Base-by-base conservation (phyloP, 2,797 vertebrate species). In the Meda fulgida region DNA sequence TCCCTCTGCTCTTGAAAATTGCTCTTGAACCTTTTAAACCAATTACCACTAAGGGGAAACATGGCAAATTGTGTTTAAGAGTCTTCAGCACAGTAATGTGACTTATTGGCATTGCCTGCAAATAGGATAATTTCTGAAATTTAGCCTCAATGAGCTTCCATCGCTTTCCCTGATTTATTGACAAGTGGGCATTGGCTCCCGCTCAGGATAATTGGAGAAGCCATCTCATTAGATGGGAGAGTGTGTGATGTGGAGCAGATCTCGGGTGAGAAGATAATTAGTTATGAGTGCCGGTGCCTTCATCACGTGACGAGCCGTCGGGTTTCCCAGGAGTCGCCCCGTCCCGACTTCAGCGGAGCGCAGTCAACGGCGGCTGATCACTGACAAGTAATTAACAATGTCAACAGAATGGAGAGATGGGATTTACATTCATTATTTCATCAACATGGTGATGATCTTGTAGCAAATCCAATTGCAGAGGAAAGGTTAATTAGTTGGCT, bases 381-480 rank as follows among this genome's bases (percentile, higher is more conserved):
- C 95, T 89, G 94, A 93, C 94, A 95, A 95, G 94, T 96, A 97
- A 97, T 97, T 97, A 97, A 96, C 94, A 95, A 94, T 95, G 95
- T 94, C 94, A 96, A 94, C 88, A 92, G 92, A 94, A 95, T 91
- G 92, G 86, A 94, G 94, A 93, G 94, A 95, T 91, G 92, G 92
- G 94, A 96, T 95, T 96, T 95, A 95, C 97, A 96, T 96, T 96
- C 95, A 95, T 97, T 96, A 95, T 96, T 95, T 95, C 93, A 95
- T 96, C 91, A 94, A 94, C 93, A 94, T 78, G 23, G 93, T 92
- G 94, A 93, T 95, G 92, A 93, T 95, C 95, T 94, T 95, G 95
- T 95, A 94, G 92, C 88, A 91, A 94, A 96, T 95, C 93, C 92
- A 92, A 91, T 92, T 93, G 93, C 95, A 94, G 92, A 94, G 93